Base-by-base conservation (phyloP, 2,797 vertebrate genomes). In the Eleutherodactylus coqui region DNA sequence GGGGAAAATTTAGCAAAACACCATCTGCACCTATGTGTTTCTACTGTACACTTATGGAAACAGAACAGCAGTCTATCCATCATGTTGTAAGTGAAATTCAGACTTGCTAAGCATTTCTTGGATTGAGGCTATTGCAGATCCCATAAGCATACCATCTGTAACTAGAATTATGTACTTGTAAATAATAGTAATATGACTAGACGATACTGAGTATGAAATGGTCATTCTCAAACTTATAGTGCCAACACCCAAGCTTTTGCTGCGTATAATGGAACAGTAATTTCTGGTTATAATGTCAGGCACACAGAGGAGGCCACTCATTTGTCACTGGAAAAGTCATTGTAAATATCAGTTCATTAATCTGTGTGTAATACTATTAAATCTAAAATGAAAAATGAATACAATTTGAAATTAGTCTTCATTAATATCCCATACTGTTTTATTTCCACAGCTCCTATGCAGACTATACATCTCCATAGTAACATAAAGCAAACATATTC, bases 1-100 rank as follows among this genome's bases (percentile, higher is more conserved):
- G 75, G 75, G 86, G 72, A 41, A 83, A 47, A 83, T 83, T 87
- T 75, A 82, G 75, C 86, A 78, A 87, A 87, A 79, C 86, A 87
- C 81, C 81, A 87, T 87, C 86, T 87, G 86, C 81, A 83, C 80
- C 85, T 78, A 77, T 77, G 73, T 32, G 27, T 75, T 85, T 83
- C 41, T 17, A 60, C 43, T 43, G n/a, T 79, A 60, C 51, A 79
- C 75, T 87, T 55, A 58, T 87, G 75, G 64, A 60, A 55, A 72
- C 77, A 58, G 53, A 70, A 72, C 47, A 83, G 64, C 53, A 60
- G 64, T 62, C 58, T 55, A 79, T 83, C 41, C 41, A 83, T 83
- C 86, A 79, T 79, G 75, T 70, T 75, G 58, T 79, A 58, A 55
- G 75, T 79, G 64, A 79, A 83, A 83, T 83, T 70, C 51, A 77